Evolutionary conservation across 2,888 invertebrate species (phyloP), one percentile per base, ranked within the genome.

Genomic region (Thecocarcelia acutangulata): DNA sequence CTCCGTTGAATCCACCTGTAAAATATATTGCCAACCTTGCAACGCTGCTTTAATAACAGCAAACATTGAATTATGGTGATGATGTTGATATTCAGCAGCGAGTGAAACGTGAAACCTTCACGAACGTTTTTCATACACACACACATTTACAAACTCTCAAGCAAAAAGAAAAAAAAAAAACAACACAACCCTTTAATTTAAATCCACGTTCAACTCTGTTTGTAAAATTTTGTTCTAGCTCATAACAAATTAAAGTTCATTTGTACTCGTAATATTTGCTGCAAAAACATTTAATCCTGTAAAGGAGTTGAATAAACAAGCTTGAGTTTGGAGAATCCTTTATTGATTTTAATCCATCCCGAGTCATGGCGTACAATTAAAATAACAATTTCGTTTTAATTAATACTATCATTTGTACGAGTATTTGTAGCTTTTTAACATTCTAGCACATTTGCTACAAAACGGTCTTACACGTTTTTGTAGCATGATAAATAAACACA

Each of bases 1-100:
- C 78, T 74, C 59, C 70, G 78, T 59, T 82, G 69, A 70, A 59
- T 54, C 58, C 78, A 78, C 70, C 82, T 78, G 74, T 69, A 69
- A 63, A 59, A 50, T 59, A 33, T 50, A 66, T 59, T 52, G 33
- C 50, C 64, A 78, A 72, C 72, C 72, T 72, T 78, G 72, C 50
- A 44, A 69, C 17, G 64, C 40, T 78, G 24, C 44, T 64, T 19
- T 40, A 40, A 37, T 40, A 19, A 19, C 58, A 40, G 17, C 40
- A 48, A 69, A 50, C 46, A 52, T 21, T 12, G 21, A 61, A 58
- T 6, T 19, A 1, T 44, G 46, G 6, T 9, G 17, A 52, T 52
- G 21, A 40, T 12, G 44, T 0, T 17, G 19, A 19, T 37, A 58
- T 2, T 15, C 17, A 44, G 40, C 44, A 37, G 46, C 54, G 46